Evolutionary conservation across 2,113 vertebrate genomes (phyloP), one percentile per base, ranked within the genome.

Genomic region (Lepus timidus): DNA sequence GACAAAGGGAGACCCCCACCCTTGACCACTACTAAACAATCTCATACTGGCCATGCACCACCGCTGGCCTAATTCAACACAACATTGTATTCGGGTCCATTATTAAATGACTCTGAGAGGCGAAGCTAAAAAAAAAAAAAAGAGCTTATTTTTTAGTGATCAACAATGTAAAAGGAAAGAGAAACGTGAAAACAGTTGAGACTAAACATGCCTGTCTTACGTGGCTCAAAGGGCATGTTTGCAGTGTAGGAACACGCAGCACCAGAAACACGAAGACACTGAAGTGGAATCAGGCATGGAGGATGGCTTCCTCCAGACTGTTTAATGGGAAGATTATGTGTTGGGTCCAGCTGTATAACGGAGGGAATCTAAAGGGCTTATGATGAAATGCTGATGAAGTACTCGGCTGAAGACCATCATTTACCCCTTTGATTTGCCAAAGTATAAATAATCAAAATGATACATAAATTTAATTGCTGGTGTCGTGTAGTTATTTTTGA

Each of bases 381-480:
- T 61, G 3, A 84, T 80, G 91, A 85, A 95, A 83, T 89, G 91
- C 91, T 97, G 95, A 96, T 86, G 82, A 87, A 79, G 94, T 44
- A 71, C 65, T 85, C 31, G 1, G 90, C 90, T 94, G 22, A 88
- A 97, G 92, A 84, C 93, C 93, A 61, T 89, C 94, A 97, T 96
- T 98, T 97, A 96, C 95, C 79, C 89, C 82, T 97, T 97, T 97
- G 95, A 96, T 96, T 97, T 74, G 1, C 90, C 90, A 61, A 97
- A 97, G 96, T 97, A 97, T 96, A 97, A 97, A 97, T 97, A 97
- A 97, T 98, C 97, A 97, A 97, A 97, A 96, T 93, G 97, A 96
- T 97, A 96, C 94, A 97, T 97, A 97, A 97, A 98, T 98, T 96
- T 96, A 98, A 97, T 96, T 97, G 97, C 88, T 7, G 9, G 96